Evolutionary conservation across 2,113 vertebrate species (phyloP).

Genomic region (Malurus cyaneus): DNA sequence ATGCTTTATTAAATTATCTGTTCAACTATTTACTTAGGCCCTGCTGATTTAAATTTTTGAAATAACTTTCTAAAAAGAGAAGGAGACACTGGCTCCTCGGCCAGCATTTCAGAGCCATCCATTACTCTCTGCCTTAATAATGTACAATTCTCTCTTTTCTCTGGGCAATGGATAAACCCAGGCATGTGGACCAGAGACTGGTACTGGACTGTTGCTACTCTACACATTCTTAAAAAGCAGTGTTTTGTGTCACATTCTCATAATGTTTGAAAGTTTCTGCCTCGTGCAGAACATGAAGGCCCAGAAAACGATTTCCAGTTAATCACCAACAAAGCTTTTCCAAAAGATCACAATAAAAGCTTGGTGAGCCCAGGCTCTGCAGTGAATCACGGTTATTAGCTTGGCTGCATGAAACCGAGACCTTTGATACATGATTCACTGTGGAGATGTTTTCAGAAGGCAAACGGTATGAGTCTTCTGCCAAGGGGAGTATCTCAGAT

Average conservation of each 20-base stretch:
- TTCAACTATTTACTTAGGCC: constrained; percentile 41
- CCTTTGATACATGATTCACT: not conserved
- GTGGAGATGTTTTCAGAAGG: not conserved
- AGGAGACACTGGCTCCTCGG: not conserved
- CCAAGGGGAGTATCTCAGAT: not conserved
- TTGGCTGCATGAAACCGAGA: not conserved
- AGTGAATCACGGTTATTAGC: not conserved
- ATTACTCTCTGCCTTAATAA: not conserved
- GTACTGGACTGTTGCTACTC: not conserved
- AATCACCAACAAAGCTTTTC: not conserved
- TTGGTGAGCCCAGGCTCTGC: not conserved
- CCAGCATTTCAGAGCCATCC: not conserved
- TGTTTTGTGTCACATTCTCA: not conserved
- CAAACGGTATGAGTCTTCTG: not conserved
- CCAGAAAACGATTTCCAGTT: constrained; percentile 7
- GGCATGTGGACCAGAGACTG: not conserved
- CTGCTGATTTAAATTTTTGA: constrained; percentile 32
- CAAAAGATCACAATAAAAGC: not conserved
- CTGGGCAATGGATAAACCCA: not conserved
- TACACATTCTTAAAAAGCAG: not conserved
- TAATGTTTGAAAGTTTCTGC: not conserved
- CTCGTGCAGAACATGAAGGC: not conserved
- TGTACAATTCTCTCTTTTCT: not conserved
- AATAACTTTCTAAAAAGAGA: constrained; percentile 61
- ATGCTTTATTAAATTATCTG: constrained; percentile 44